Conservation (phyloP, 2,113 vertebrate species). For the Thryonomys swinderianus region DNA sequence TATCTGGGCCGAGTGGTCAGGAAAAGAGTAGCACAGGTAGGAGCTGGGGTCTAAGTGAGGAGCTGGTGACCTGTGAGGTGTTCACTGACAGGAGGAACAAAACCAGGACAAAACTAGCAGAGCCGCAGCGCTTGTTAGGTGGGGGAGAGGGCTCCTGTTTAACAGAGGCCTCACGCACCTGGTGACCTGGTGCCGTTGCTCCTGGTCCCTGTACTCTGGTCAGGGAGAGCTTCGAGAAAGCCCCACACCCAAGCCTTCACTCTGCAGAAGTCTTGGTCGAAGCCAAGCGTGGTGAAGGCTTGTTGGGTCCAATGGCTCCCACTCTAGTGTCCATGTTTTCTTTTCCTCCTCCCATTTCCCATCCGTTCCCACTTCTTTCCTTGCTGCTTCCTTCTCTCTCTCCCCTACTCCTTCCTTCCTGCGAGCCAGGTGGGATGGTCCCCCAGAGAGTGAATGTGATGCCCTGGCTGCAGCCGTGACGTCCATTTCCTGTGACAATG, state of each 20-base stretch:
- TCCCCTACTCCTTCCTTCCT: not conserved
- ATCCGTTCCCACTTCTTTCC: accelerated
- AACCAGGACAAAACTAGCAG: not conserved
- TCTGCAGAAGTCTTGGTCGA: not conserved
- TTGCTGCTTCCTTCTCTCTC: too few species aligned
- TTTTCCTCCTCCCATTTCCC: too few species aligned
- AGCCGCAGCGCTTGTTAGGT: not conserved
- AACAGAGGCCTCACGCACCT: not conserved
- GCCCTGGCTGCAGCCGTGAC: not conserved
- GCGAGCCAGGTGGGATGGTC: not conserved
- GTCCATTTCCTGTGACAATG: not conserved
- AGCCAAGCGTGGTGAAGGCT: not conserved
- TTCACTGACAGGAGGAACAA: not conserved
- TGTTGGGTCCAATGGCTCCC: not conserved
- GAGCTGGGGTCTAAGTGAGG: not conserved
- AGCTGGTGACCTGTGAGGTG: not conserved
- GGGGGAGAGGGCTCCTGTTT: too few species aligned
- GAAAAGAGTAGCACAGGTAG: not conserved
- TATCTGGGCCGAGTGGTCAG: not conserved
- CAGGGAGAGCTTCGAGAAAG: not conserved
- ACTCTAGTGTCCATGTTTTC: not conserved
- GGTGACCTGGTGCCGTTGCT: not conserved
- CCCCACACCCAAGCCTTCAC: not conserved
- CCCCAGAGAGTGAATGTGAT: not conserved
- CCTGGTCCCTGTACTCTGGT: not conserved